Evolutionary conservation across 2,888 invertebrate species (phyloP).

Genomic region (Minunthozetes semirufus): DNA sequence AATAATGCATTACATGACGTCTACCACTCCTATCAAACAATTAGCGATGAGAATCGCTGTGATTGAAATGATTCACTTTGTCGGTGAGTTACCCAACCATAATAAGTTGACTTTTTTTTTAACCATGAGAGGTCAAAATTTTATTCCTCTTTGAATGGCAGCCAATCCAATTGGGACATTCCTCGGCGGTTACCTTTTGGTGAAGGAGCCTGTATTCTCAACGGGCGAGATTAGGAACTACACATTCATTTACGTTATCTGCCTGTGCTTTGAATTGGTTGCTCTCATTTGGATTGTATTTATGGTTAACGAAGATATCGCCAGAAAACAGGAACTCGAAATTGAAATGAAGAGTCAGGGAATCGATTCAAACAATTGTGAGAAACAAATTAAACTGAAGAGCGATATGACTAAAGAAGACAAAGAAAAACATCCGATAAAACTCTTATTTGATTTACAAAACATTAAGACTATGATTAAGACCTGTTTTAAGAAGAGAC

Average conservation of each 20-base stretch:
- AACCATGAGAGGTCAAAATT: not conserved
- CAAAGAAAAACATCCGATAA: not conserved
- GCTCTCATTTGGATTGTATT: not conserved
- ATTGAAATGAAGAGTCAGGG: not conserved
- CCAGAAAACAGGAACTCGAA: not conserved
- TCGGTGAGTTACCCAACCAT: not conserved
- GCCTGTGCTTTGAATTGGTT: not conserved
- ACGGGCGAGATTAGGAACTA: not conserved
- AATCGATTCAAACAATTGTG: not conserved
- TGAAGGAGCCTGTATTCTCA: not conserved
- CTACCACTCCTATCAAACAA: not conserved
- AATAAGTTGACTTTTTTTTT: not conserved
- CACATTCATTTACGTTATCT: not conserved
- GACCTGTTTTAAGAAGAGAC: not conserved
- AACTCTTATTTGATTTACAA: constrained; percentile 13
- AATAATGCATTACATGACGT: constrained; percentile 1
- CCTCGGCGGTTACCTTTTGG: not conserved
- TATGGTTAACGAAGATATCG: not conserved
- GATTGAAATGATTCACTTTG: not conserved
- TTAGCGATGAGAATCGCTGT: not conserved
- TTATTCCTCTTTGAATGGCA: too few species aligned
- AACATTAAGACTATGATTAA: constrained; percentile 20
- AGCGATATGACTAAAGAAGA: constrained; percentile 4
- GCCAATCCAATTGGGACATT: not conserved
- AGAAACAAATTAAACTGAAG: not conserved